Conservation (phyloP, 1,140 invertebrate species). For the Drosophila hydei region DNA sequence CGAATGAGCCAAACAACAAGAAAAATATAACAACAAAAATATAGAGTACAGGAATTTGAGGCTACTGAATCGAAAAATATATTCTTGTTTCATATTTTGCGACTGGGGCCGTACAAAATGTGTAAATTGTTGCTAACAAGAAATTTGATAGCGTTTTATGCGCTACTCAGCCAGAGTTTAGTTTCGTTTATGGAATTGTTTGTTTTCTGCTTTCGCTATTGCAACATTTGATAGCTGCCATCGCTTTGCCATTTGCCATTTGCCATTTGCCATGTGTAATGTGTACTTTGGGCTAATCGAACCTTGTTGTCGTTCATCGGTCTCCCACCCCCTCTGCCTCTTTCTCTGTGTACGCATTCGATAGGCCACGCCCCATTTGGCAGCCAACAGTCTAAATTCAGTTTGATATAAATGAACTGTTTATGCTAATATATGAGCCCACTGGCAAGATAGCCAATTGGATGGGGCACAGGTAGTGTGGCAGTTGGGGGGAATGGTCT, state of each 20-base stretch:
- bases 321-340: neutral
- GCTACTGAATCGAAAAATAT: conserved; percentile 52
- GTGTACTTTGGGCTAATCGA: conserved; percentile 43
- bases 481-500: conserved; percentile 23
- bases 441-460: conserved; percentile 33
- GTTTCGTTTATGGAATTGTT: conserved; percentile 25
- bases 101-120: conserved; percentile 37
- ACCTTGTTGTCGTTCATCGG: conserved; percentile 4
- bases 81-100: conserved; percentile 48
- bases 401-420: conserved; percentile 79
- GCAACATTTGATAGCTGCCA: conserved; percentile 26
- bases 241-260: conserved; percentile 4
- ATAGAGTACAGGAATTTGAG: conserved; percentile 51
- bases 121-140: conserved; percentile 75
- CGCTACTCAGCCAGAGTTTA: conserved; percentile 21
- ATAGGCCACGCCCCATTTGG: conserved; percentile 18
- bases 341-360: conserved; percentile 6
- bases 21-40: conserved; percentile 10
- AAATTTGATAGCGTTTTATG: conserved; percentile 65
- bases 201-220: conserved; percentile 17
- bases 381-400: conserved; percentile 42
- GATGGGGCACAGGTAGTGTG: neutral
- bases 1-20: conserved; percentile 50
- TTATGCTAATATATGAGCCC: conserved; percentile 80
- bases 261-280: conserved; percentile 15